These are phyloP conservation scores for Apodemia mormo DNA, from an alignment of 2,888 invertebrate species.

Conservation along the genomic window DNA sequence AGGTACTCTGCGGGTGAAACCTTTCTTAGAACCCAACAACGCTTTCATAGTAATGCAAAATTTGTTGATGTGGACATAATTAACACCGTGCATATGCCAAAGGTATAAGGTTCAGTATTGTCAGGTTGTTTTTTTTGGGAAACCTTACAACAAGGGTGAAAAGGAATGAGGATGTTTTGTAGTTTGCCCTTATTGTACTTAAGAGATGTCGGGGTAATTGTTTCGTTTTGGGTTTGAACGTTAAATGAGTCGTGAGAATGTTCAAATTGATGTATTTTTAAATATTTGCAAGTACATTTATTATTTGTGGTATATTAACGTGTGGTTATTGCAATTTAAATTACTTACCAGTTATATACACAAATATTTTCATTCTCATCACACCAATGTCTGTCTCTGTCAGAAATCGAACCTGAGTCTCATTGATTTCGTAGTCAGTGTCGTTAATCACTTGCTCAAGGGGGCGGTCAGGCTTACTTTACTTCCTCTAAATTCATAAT, in stretches of 20 bases:
- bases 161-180: constrained; percentile 14
- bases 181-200: constrained; percentile 14
- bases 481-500: no score
- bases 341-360: no score
- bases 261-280: not conserved
- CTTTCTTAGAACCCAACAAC: constrained; percentile 52
- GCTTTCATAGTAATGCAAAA: constrained; percentile 47
- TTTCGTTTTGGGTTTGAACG: constrained; percentile 1
- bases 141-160: constrained; percentile 2
- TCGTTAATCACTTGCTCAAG: no score
- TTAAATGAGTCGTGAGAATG: constrained; percentile 14
- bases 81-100: constrained; percentile 33
- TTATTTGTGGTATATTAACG: not conserved
- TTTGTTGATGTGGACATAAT: constrained; percentile 24
- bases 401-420: no score
- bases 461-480: no score
- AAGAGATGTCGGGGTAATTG: constrained; percentile 2
- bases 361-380: no score
- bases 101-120: constrained; percentile 40
- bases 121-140: not conserved
- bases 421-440: no score
- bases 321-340: no score
- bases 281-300: not conserved
- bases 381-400: no score
- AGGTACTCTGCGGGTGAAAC: constrained; percentile 50